phyloP scores from a whole-genome alignment of 2,113 vertebrate species.

The Carassius auratus region DNA sequence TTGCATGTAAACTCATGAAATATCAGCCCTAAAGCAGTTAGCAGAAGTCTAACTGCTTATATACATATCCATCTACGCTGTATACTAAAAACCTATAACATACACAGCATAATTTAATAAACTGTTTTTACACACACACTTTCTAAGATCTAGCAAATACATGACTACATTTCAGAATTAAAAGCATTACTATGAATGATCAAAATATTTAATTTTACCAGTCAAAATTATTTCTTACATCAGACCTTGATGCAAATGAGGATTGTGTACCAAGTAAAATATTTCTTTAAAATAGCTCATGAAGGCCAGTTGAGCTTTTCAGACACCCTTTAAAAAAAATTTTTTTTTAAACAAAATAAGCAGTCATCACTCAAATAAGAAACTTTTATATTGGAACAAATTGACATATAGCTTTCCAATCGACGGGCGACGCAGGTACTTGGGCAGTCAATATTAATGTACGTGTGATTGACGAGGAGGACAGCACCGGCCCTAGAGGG shows the following conservation, averaged over 20 bases:
- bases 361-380: constrained; percentile 72
- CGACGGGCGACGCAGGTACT: constrained; percentile 60
- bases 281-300: not conserved
- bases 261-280: not conserved
- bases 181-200: not conserved
- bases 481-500: constrained; percentile 47
- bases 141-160: not conserved
- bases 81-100: too few relatives aligned
- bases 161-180: not conserved
- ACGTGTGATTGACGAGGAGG: constrained; percentile 59
- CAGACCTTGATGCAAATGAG: not conserved
- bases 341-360: constrained; percentile 44
- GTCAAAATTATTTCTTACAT: not conserved
- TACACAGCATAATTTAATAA: too few relatives aligned
- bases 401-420: constrained; percentile 72
- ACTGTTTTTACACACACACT: too few relatives aligned
- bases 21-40: not conserved
- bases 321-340: not conserved
- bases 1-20: not conserved
- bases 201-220: not conserved
- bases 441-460: constrained; percentile 78
- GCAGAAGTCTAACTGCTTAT: not conserved
- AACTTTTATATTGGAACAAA: constrained; percentile 69
- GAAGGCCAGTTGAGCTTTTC: not conserved
- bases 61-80: too few relatives aligned